phyloP scores from a whole-genome alignment of 2,888 invertebrate species.

The Chouioia cunea region DNA sequence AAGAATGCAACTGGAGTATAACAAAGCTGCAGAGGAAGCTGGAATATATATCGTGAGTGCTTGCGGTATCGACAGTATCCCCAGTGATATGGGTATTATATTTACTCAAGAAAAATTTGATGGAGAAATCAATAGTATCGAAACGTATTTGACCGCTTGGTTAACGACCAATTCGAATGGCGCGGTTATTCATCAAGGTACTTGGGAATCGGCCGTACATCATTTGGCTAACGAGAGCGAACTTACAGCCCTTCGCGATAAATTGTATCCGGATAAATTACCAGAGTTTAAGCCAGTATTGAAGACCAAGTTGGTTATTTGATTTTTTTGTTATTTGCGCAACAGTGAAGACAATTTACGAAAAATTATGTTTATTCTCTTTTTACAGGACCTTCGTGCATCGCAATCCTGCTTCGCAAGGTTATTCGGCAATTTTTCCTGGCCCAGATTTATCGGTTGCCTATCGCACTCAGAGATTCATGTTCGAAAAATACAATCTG shows the following conservation, averaged over 20 bases:
- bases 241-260: conserved; percentile 75
- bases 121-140: conserved; percentile 81
- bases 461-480: conserved; percentile 83
- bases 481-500: conserved; percentile 76
- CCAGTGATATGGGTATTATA: conserved; percentile 88
- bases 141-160: conserved; percentile 75
- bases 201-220: conserved; percentile 90
- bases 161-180: conserved; percentile 53
- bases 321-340: background rate
- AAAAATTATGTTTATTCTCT: conserved; percentile 17
- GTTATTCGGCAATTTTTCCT: conserved; percentile 83
- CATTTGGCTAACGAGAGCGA: conserved; percentile 78
- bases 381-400: conserved; percentile 71
- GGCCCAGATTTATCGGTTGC: conserved; percentile 88
- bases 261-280: conserved; percentile 77
- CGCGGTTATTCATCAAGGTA: conserved; percentile 81
- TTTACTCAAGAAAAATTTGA: conserved; percentile 83
- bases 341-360: conserved; percentile 28
- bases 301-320: conserved; percentile 65
- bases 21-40: conserved; percentile 79
- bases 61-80: conserved; percentile 95
- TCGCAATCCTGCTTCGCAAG: conserved; percentile 62
- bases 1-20: conserved; percentile 85
- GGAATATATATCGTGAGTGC: conserved; percentile 90
- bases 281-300: conserved; percentile 77